A percentile compares a stretch with the other conserved stretches of the same genome.
Conservation (phyloP, 2,113 vertebrate species). For the Tetraodon nigroviridis region DNA sequence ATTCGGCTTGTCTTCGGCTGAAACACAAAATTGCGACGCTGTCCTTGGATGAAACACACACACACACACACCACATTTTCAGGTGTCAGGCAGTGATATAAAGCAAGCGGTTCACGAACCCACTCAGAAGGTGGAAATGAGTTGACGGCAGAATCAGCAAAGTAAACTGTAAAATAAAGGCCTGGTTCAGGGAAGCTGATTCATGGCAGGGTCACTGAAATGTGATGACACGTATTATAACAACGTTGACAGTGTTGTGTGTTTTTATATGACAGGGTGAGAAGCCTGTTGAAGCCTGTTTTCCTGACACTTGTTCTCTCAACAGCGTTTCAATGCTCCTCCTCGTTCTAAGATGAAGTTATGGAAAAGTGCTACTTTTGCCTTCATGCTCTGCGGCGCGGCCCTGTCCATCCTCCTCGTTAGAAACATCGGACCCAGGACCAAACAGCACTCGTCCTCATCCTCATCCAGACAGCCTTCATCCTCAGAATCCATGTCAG, state of each 20-base stretch:
- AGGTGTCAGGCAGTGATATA: slow-evolving; percentile 49
- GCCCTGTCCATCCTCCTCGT: slow-evolving; percentile 79
- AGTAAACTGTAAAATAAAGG: slow-evolving; percentile 44
- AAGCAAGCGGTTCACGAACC: slow-evolving; percentile 38
- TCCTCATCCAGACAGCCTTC: slow-evolving; percentile 24
- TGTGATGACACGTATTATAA: not conserved
- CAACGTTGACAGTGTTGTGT: slow-evolving; percentile 6
- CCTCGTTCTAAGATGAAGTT: slow-evolving; percentile 91
- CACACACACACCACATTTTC: slow-evolving; percentile 51
- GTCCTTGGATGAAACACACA: slow-evolving; percentile 13
- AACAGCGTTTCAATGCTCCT: slow-evolving; percentile 87
- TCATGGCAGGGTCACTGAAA: slow-evolving; percentile 19
- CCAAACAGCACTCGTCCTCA: slow-evolving; percentile 29
- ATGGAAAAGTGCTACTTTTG: slow-evolving; percentile 88
- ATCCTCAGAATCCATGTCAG: slow-evolving; percentile 21
- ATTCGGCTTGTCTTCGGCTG: slow-evolving; percentile 7
- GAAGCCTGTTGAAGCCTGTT: slow-evolving; percentile 8
- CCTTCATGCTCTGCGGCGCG: slow-evolving; percentile 84
- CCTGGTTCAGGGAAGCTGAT: slow-evolving; percentile 16
- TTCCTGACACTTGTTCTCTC: slow-evolving; percentile 45
- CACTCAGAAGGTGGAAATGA: slow-evolving; percentile 38
- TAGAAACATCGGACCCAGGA: slow-evolving; percentile 72
- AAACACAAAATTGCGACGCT: slow-evolving; percentile 21
- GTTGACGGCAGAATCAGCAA: slow-evolving; percentile 44
- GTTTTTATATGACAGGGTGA: slow-evolving; percentile 18